Base-by-base conservation (phyloP, 1,140 invertebrate species). In the Periplaneta americana region DNA sequence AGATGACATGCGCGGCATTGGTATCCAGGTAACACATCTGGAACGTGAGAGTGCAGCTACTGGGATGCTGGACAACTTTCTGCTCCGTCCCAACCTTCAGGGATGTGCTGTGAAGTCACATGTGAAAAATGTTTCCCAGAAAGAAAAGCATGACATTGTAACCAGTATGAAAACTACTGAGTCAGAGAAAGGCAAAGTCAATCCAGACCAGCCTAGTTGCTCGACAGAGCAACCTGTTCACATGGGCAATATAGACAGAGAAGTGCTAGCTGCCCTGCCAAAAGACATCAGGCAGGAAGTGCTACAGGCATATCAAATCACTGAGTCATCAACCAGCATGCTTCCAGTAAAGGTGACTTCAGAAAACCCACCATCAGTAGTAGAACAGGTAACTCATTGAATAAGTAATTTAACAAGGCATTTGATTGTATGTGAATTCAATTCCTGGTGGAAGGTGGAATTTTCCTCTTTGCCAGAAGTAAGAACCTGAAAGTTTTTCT, bases 1-100 rank as follows among this genome's bases (percentile, higher is more conserved):
- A 22, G 89, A 91, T 84, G 94, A 96, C 86, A 90, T 96, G 84
- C 91, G 95, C 84, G 95, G 95, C 1, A 91, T 96, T 82, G 95
- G 95, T 77, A 95, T 96, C 84, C 95, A 96, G 85, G 88, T 96
- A 10, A 91, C 92, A 0, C 93, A 92, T 88, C 87, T 95, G 83
- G 93, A 94, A 86, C 91, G 90, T 77, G 79, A 82, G 6, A 88
- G 85, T 80, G 84, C 83, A 57, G 86, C 86, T 37, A 85, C 85
- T 86, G 77, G 87, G 83, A 86, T 87, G 84, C 87, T 86, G 84
- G 87, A 32, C 37, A 77, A 34, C 83, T 86, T 88, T 28, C 83
- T 82, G n/a, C 34, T 80, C 31, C 76, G 34, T 18, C 28, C 13
- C 33, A 81, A n/a, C n/a, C n/a, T 15, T 37, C 39, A 77, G 74